These are phyloP conservation scores for Trichoplusia ni DNA, from an alignment of 1,140 invertebrate genomes.

Conservation along the genomic window DNA sequence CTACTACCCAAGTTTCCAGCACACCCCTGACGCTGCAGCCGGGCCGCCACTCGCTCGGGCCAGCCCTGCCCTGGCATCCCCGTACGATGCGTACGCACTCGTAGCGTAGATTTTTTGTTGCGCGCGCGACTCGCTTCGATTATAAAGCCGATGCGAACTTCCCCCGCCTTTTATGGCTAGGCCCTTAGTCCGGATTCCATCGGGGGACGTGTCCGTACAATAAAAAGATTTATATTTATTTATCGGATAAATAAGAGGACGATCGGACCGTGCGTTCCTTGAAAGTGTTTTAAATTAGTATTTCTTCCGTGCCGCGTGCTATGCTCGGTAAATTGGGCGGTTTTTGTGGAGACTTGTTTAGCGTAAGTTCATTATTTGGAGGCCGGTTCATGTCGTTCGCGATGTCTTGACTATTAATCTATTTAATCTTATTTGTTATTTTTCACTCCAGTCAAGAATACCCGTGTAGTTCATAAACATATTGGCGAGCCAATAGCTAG, in stretches of 20 bases:
- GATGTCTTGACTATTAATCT: no score
- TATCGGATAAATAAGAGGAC: slow-evolving; percentile 40
- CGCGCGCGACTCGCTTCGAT: slow-evolving; percentile 32
- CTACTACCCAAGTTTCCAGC: no score
- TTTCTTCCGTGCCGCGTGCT: slow-evolving; percentile 34
- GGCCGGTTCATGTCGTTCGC: no score
- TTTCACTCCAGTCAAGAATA: no score
- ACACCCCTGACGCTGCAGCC: neutral
- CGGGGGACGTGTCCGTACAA: slow-evolving; percentile 61
- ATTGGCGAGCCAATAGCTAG: no score
- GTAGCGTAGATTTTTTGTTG: slow-evolving; percentile 48
- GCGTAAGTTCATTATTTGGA: neutral
- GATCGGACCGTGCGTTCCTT: slow-evolving; percentile 36
- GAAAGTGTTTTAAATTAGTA: slow-evolving; percentile 43
- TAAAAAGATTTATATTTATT: slow-evolving; percentile 62
- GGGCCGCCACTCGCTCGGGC: neutral
- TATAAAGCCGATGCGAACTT: slow-evolving; percentile 50
- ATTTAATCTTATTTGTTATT: no score
- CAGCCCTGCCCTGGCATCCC: slow-evolving; percentile 37
- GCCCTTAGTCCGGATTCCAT: slow-evolving; percentile 71
- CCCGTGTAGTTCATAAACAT: no score
- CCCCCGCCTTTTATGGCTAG: slow-evolving; percentile 66
- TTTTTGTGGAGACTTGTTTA: neutral
- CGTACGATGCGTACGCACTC: slow-evolving; percentile 47
- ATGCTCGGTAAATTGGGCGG: slow-evolving; percentile 19